These are phyloP conservation scores for Illadopsis cleaveri DNA, from an alignment of 2,113 vertebrate species.

Conservation along the genomic window DNA sequence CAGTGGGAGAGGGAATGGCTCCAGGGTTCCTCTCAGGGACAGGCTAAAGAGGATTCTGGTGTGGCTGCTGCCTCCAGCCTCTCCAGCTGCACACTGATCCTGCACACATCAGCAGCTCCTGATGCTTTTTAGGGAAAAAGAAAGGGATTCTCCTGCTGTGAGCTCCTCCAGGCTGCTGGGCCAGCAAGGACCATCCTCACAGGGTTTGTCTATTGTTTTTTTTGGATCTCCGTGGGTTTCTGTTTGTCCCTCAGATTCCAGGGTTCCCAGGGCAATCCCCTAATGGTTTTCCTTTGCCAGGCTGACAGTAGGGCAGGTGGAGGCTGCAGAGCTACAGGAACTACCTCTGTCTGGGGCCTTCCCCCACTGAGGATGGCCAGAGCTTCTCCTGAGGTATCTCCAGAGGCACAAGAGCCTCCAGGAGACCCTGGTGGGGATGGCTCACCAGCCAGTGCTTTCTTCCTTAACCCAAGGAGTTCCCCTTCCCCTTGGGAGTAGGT, in stretches of 20 bases:
- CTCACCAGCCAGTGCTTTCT: background rate
- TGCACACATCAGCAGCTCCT: no score
- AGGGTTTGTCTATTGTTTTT: background rate
- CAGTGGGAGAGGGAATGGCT: background rate
- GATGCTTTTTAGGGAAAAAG: background rate
- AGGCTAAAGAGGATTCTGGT: background rate
- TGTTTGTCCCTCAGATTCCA: no score
- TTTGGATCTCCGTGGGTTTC: background rate
- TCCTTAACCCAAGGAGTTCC: background rate
- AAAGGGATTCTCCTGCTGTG: background rate
- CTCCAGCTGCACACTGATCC: background rate
- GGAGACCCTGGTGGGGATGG: background rate
- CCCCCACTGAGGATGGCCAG: background rate
- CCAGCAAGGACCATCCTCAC: background rate
- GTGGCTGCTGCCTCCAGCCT: background rate
- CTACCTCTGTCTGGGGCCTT: background rate
- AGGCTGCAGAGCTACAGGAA: background rate
- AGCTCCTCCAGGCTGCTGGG: background rate
- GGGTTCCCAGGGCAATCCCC: background rate
- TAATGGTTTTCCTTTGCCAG: background rate
- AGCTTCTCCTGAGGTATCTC: background rate
- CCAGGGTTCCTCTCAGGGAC: accelerated
- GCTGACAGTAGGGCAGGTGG: no score
- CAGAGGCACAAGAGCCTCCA: background rate
- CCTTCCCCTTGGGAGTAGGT: background rate